Percentiles rank a stretch among this genome's conserved stretches.
Conservation (phyloP, 2,113 vertebrate genomes). For the Pelecanus crispus region DNA sequence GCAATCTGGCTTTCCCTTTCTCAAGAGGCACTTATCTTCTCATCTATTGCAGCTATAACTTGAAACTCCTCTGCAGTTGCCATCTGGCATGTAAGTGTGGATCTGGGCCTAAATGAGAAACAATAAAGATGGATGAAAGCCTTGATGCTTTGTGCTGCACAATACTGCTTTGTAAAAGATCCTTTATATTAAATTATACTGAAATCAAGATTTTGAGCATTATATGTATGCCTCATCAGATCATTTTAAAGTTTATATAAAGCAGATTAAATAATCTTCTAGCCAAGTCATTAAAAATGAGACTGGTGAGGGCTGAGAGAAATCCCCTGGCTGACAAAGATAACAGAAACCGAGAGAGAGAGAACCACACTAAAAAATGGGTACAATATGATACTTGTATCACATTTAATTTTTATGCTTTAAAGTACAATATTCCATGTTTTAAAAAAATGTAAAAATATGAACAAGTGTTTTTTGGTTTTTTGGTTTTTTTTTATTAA, state of each 20-base stretch:
- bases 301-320: not conserved
- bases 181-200: constrained; percentile 1
- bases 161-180: constrained; percentile 13
- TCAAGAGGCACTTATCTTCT: constrained; percentile 35
- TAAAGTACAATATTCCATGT: not conserved
- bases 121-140: constrained; percentile 51
- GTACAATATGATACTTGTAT: not conserved
- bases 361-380: not conserved
- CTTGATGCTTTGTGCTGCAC: not conserved
- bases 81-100: constrained; percentile 35
- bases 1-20: constrained; percentile 26
- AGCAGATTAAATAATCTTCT: constrained; percentile 25
- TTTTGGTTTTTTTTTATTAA: not conserved
- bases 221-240: not conserved
- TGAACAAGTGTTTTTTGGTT: not conserved
- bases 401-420: not conserved
- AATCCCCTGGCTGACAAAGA: not conserved
- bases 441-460: not conserved
- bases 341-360: not conserved
- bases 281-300: not conserved
- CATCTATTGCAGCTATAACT: constrained; percentile 28
- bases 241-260: constrained; percentile 31
- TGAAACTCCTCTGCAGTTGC: constrained; percentile 50
- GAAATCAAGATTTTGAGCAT: constrained; percentile 13
- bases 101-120: constrained; percentile 46